Percentiles rank a stretch among this genome's conserved stretches.
Evolutionary conservation across 2,888 invertebrate species (phyloP).

Genomic region (Ormia ochracea): DNA sequence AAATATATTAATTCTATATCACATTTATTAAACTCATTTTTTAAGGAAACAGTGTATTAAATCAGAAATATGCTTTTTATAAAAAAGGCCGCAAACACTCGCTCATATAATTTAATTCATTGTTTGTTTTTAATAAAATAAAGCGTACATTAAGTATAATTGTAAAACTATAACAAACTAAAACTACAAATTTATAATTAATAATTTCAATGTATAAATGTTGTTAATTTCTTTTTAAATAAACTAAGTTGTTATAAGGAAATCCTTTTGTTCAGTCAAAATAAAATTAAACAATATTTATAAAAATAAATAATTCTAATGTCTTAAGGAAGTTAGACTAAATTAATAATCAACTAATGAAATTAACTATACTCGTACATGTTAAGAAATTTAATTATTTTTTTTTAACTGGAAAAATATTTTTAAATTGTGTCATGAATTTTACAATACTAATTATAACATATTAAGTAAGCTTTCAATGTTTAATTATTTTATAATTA

Average conservation of each 20-base stretch:
- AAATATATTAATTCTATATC: too few relatives aligned
- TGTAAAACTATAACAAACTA: not conserved
- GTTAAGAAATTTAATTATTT: not conserved
- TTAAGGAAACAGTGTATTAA: too few relatives aligned
- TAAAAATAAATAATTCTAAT: conserved; percentile 4
- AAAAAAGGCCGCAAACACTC: too few relatives aligned
- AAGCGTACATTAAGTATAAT: not conserved
- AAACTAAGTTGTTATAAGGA: conserved; percentile 32
- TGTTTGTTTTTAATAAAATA: not conserved
- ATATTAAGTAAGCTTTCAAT: conserved; percentile 22
- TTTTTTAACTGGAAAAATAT: not conserved
- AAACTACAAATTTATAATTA: conserved; percentile 2
- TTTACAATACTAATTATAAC: not conserved
- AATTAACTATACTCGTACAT: not conserved
- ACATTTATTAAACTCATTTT: too few relatives aligned
- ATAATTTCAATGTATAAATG: conserved; percentile 53
- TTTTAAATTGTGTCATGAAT: conserved; percentile 18
- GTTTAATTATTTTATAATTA: conserved; percentile 38
- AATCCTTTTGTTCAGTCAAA: conserved; percentile 41
- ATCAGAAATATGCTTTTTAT: too few relatives aligned
- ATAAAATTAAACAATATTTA: conserved; percentile 3
- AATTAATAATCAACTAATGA: conserved; percentile 9
- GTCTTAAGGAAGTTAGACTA: conserved; percentile 31
- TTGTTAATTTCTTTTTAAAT: conserved; percentile 44
- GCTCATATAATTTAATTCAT: not conserved